phyloP scores from a whole-genome alignment of 2,888 invertebrate genomes.

The Lysandra coridon region DNA sequence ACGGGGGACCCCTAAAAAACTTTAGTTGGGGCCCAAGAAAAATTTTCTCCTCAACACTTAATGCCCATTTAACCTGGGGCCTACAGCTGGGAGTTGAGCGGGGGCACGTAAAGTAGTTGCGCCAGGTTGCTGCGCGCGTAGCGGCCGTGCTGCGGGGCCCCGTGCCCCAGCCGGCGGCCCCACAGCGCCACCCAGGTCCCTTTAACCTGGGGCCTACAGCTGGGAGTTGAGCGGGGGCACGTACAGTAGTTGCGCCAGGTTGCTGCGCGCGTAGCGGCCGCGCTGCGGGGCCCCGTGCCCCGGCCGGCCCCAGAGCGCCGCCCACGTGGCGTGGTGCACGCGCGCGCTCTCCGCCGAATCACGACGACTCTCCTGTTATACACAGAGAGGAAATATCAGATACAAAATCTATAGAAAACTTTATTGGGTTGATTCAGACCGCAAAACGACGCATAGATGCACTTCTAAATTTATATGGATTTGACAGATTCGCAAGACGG shows the following conservation, averaged over 20 bases:
- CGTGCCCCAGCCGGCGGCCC: conserved; percentile 87
- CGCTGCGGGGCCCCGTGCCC: conserved; percentile 82
- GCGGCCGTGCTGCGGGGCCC: conserved; percentile 72
- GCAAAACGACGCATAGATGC: no score
- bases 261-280: conserved; percentile 71
- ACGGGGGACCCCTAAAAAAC: no score
- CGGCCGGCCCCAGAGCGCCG: conserved; percentile 89
- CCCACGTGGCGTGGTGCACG: conserved; percentile 88
- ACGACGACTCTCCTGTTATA: conserved; percentile 77
- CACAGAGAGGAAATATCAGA: not conserved
- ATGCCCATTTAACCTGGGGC: not conserved
- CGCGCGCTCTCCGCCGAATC: conserved; percentile 84
- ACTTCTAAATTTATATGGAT: no score
- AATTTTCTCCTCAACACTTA: no score
- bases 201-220: conserved; percentile 20
- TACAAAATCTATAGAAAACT: no score
- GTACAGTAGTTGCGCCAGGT: conserved; percentile 66
- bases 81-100: conserved; percentile 45
- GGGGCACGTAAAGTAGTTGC: conserved; percentile 61
- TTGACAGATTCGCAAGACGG: no score
- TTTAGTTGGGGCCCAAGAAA: no score
- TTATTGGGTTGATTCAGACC: no score
- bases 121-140: conserved; percentile 70
- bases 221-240: conserved; percentile 52
- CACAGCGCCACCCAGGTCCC: conserved; percentile 87